These are phyloP conservation scores for Fukomys damarensis DNA, from an alignment of 2,113 vertebrate genomes.

Conservation along the genomic window DNA sequence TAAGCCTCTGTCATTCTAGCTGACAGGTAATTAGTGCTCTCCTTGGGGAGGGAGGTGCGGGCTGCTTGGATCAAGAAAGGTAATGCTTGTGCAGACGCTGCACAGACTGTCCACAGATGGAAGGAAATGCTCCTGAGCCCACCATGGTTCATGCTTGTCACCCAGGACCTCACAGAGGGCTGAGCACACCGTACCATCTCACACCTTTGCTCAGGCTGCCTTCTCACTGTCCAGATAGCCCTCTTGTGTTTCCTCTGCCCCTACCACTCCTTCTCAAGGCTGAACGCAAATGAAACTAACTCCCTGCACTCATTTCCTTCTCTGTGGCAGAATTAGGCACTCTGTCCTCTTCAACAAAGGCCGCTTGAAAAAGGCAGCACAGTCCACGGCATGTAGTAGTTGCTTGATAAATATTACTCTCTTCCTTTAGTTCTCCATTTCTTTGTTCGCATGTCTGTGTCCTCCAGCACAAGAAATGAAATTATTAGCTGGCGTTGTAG, in stretches of 20 bases:
- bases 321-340: not conserved
- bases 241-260: not conserved
- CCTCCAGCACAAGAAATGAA: not conserved
- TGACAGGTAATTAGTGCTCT: slow-evolving; percentile 67
- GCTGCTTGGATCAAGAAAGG: slow-evolving; percentile 1
- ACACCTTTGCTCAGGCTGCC: not conserved
- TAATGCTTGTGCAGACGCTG: not conserved
- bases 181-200: accelerated
- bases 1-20: slow-evolving; percentile 25
- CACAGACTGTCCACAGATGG: not conserved
- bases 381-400: not conserved
- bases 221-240: not conserved
- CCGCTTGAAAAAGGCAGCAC: not conserved
- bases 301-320: not conserved
- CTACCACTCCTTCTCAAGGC: not conserved
- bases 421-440: not conserved
- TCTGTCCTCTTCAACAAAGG: not conserved
- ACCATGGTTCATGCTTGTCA: not conserved
- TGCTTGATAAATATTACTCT: not conserved
- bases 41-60: not conserved
- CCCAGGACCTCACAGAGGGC: not conserved
- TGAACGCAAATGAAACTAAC: not conserved
- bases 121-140: not conserved
- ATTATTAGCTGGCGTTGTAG: not conserved
- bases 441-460: not conserved